Evolutionary conservation across 2,113 vertebrate genomes (phyloP).

Genomic region (Corydoras sp.): DNA sequence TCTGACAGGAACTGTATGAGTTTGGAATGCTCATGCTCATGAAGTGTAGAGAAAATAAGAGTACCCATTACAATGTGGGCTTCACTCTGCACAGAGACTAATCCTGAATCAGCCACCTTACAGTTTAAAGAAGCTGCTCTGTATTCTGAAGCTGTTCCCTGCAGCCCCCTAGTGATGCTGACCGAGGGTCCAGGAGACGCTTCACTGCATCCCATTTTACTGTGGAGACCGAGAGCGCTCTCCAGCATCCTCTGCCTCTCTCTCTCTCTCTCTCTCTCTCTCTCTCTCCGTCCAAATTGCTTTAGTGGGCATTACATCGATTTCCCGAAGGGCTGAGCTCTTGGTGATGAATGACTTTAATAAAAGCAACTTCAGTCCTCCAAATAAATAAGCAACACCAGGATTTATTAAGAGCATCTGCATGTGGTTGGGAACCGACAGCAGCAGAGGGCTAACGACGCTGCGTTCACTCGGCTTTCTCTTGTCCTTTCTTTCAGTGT

Average conservation of each 20-base stretch:
- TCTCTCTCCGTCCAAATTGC: constrained; percentile 35
- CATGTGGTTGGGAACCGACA: background rate
- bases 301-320: constrained; percentile 57
- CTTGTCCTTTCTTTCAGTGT: constrained; percentile 66
- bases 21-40: no score
- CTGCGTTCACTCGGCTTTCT: constrained; percentile 30
- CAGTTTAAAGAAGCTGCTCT: no score
- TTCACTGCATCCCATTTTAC: background rate
- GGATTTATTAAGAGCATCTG: constrained; percentile 68
- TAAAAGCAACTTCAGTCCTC: constrained; percentile 66
- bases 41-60: no score
- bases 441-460: no score
- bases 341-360: constrained; percentile 70
- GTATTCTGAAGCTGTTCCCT: background rate
- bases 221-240: background rate
- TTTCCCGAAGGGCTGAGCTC: constrained; percentile 50
- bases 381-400: constrained; percentile 64
- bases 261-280: constrained; percentile 11
- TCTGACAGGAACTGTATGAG: no score
- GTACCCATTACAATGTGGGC: no score
- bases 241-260: background rate
- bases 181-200: constrained; percentile 5
- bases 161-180: background rate
- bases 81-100: no score
- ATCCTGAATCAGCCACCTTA: no score